These are phyloP conservation scores for Spizella passerina DNA, from an alignment of 2,797 vertebrate species.

Conservation along the genomic window DNA sequence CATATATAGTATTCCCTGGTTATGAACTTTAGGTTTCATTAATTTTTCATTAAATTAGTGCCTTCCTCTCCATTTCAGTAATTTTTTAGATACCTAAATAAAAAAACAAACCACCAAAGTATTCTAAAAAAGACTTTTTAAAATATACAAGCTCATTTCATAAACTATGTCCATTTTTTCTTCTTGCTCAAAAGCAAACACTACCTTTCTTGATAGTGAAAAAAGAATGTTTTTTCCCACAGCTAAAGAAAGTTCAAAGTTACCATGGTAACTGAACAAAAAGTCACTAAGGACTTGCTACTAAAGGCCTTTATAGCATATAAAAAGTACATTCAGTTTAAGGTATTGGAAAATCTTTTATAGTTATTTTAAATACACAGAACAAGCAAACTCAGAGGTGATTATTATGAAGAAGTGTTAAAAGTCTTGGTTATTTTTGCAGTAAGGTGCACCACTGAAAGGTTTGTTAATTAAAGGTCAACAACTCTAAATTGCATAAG, in stretches of 20 bases:
- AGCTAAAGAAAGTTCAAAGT: slow-evolving; percentile 34
- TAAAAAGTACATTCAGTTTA: slow-evolving; percentile 17
- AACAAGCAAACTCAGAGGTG: not conserved
- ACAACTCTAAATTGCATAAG: not conserved
- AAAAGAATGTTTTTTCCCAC: not conserved
- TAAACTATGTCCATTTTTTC: not conserved
- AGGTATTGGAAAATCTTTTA: slow-evolving; percentile 23
- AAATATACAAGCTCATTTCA: not conserved
- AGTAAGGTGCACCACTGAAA: not conserved
- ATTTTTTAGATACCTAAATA: not conserved
- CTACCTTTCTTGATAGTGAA: not conserved
- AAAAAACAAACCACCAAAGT: not conserved
- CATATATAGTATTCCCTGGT: not conserved
- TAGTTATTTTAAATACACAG: not conserved
- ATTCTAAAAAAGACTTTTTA: not conserved
- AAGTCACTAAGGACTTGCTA: slow-evolving; percentile 53
- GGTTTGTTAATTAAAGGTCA: not conserved
- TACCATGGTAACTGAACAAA: slow-evolving; percentile 59
- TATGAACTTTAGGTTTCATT: not conserved
- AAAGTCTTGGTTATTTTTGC: not conserved
- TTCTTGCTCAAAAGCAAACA: not conserved
- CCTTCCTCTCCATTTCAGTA: not conserved
- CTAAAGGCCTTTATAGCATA: not conserved
- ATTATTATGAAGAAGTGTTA: not conserved
- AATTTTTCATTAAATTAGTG: not conserved